Evolutionary conservation across 1,140 invertebrate genomes (phyloP).

Genomic region (Eueides isabella): DNA sequence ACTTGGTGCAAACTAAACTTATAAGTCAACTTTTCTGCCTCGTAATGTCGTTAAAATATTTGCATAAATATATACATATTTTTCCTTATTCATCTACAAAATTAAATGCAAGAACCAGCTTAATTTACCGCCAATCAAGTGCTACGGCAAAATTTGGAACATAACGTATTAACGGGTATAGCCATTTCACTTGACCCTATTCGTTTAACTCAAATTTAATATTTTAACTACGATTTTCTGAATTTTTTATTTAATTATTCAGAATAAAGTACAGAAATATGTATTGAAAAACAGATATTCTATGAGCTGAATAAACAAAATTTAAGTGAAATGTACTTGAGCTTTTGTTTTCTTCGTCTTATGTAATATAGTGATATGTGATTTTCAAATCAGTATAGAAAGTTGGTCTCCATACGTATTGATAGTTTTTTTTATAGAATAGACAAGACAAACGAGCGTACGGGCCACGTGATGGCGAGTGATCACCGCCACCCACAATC

Average conservation of each 20-base stretch:
- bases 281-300: background rate
- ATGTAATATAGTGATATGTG: no score
- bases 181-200: constrained; percentile 23
- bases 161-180: constrained; percentile 12
- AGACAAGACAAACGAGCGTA: no score
- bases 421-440: no score
- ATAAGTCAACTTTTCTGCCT: no score
- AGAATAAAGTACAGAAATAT: background rate
- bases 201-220: constrained; percentile 24
- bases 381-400: no score
- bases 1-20: no score
- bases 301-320: no score
- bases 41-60: background rate
- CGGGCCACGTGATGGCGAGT: no score
- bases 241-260: constrained; percentile 20
- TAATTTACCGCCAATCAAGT: constrained; percentile 17
- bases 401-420: no score
- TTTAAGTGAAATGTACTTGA: background rate
- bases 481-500: no score
- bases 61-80: background rate
- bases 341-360: background rate
- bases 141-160: constrained; percentile 15
- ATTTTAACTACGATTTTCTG: constrained; percentile 27
- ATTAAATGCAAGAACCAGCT: background rate
- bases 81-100: background rate